Conservation (phyloP, 2,113 vertebrate species). For the Cinclus cinclus region DNA sequence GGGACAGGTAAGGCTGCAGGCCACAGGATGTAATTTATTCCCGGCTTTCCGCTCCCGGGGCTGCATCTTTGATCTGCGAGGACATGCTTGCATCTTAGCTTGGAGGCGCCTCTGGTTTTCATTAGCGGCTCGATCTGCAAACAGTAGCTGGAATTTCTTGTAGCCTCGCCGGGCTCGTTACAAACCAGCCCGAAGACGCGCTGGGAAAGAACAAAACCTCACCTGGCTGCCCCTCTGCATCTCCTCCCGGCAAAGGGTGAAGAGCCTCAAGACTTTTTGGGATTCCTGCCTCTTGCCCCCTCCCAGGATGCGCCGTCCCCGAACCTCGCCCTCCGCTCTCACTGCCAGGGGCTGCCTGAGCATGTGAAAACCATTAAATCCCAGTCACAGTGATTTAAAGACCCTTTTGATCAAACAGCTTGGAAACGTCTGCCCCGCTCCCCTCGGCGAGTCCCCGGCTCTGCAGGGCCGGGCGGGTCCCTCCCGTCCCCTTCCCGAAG, state of each 20-base stretch:
- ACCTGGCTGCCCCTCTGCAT: not conserved
- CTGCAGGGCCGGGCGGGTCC: not conserved
- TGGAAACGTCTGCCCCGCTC: not conserved
- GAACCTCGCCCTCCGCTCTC: not conserved
- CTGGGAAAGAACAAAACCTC: not conserved
- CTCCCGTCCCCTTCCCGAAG: not conserved
- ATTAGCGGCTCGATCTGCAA: not conserved
- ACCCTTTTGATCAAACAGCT: not conserved
- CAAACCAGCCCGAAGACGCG: not conserved
- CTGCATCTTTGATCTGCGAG: not conserved
- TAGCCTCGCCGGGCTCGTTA: not conserved
- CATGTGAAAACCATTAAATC: constrained; percentile 6
- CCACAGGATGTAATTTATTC: not conserved
- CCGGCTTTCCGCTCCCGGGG: not conserved
- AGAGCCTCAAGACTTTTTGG: rapidly evolving
- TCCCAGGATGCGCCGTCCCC: not conserved
- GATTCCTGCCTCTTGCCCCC: not conserved
- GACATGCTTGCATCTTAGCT: not conserved
- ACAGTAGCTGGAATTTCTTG: not conserved
- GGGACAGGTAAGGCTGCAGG: not conserved
- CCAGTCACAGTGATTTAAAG: not conserved
- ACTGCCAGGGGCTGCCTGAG: not conserved
- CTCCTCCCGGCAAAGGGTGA: not conserved
- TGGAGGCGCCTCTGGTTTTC: not conserved
- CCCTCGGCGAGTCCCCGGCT: not conserved